Percentiles rank a stretch among this genome's conserved stretches.
Conservation (phyloP, 2,113 vertebrate genomes). For the Numenius arquata region DNA sequence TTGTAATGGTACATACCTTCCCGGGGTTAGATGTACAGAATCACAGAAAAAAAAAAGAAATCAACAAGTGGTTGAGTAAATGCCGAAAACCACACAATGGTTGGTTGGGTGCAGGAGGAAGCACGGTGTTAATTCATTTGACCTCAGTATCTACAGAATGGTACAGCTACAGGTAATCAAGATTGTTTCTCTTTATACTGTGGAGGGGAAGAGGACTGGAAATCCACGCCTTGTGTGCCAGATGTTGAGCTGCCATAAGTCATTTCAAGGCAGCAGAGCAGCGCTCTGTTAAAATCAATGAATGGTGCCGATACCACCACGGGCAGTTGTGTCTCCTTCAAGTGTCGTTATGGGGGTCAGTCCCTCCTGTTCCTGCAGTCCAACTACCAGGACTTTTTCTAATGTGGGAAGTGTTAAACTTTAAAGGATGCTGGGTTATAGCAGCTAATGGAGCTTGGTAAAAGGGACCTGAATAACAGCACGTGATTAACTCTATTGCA, state of each 20-base stretch:
- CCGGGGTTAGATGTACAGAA: neutral
- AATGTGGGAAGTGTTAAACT: neutral
- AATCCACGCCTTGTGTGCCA: neutral
- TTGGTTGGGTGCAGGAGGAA: neutral
- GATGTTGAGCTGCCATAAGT: neutral
- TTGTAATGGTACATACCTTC: neutral
- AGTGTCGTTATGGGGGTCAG: neutral
- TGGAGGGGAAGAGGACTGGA: neutral
- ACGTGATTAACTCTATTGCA: slow-evolving; percentile 53
- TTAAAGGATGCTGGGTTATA: neutral
- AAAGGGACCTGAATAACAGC: neutral
- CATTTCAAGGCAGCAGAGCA: neutral
- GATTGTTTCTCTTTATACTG: neutral
- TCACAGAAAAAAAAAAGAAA: neutral
- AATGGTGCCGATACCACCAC: fast-evolving
- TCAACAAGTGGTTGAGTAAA: neutral
- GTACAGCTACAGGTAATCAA: neutral
- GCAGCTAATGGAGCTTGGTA: neutral
- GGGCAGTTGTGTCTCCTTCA: neutral
- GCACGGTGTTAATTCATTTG: neutral
- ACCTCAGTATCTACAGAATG: neutral
- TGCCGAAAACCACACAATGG: neutral
- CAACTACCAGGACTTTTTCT: neutral
- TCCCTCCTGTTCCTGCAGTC: neutral
- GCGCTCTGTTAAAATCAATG: neutral